A percentile compares a stretch with the other conserved stretches of the same genome.
phyloP scores from a whole-genome alignment of 2,888 invertebrate species.

The Eupithecia exiguata region DNA sequence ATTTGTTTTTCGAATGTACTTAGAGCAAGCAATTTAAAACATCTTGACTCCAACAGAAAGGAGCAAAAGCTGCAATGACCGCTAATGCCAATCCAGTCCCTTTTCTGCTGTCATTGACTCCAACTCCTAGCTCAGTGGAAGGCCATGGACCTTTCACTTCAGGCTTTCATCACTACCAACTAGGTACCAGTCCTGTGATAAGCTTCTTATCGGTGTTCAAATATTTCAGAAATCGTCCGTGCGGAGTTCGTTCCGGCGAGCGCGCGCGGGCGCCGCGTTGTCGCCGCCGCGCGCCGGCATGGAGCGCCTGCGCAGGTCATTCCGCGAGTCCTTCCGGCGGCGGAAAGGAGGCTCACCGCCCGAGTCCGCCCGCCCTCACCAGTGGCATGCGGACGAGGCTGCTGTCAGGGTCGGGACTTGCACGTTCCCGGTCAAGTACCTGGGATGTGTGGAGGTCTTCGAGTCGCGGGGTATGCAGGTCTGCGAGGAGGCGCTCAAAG shows the following conservation, averaged over 20 bases:
- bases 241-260: slow-evolving; percentile 77
- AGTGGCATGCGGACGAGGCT: slow-evolving; percentile 99
- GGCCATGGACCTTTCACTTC: slow-evolving; percentile 21
- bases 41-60: neutral
- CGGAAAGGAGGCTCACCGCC: slow-evolving; percentile 92
- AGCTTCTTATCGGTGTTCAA: slow-evolving; percentile 13
- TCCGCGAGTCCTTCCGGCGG: slow-evolving; percentile 96
- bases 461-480: slow-evolving; percentile 99
- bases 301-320: slow-evolving; percentile 94
- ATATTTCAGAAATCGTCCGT: slow-evolving; percentile 76
- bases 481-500: slow-evolving; percentile 99
- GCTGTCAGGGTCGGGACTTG: slow-evolving; percentile 98
- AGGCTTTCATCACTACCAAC: slow-evolving; percentile 8
- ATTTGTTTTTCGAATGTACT: neutral
- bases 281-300: slow-evolving; percentile 85
- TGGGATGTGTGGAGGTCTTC: slow-evolving; percentile 99
- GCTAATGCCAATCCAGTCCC: neutral
- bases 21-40: neutral
- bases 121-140: slow-evolving; percentile 12
- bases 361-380: slow-evolving; percentile 97
- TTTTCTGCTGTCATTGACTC: slow-evolving; percentile 13
- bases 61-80: neutral
- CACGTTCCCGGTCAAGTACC: slow-evolving; percentile 98
- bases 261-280: slow-evolving; percentile 77
- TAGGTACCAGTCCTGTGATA: neutral